These are phyloP conservation scores for Enteromius treurensis DNA, from an alignment of 2,797 vertebrate species.

Conservation along the genomic window DNA sequence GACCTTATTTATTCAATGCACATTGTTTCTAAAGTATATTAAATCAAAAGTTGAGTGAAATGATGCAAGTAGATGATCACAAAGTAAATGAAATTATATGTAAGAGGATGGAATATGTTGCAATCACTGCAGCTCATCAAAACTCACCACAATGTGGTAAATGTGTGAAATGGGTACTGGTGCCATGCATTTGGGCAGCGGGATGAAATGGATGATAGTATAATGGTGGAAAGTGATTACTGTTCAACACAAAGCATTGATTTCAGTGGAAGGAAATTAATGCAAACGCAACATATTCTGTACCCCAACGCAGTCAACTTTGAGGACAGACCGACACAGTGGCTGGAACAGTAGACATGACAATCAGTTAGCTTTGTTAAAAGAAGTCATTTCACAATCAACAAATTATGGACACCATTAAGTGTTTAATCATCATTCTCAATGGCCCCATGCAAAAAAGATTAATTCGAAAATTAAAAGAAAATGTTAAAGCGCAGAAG, in stretches of 20 bases:
- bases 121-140: conserved; percentile 78
- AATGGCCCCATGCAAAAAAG: conserved; percentile 20
- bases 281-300: conserved; percentile 48
- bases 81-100: conserved; percentile 18
- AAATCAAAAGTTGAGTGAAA: neutral
- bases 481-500: conserved; percentile 31
- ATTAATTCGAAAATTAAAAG: conserved; percentile 8
- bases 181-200: conserved; percentile 72
- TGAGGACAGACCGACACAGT: conserved; percentile 71
- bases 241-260: conserved; percentile 35
- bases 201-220: conserved; percentile 21
- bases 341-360: conserved; percentile 72
- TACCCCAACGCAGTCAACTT: conserved; percentile 63
- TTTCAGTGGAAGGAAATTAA: conserved; percentile 58
- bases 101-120: conserved; percentile 64
- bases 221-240: conserved; percentile 34
- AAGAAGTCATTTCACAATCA: conserved; percentile 39
- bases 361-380: conserved; percentile 66
- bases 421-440: conserved; percentile 8
- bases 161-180: conserved; percentile 53
- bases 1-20: neutral
- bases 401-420: conserved; percentile 5
- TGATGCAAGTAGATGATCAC: neutral
- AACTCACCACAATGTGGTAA: conserved; percentile 69
- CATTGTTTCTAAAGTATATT: neutral